phyloP scores from a whole-genome alignment of 92 coral and sea anemone genomes.

The Parazoanthus atlanticus region DNA sequence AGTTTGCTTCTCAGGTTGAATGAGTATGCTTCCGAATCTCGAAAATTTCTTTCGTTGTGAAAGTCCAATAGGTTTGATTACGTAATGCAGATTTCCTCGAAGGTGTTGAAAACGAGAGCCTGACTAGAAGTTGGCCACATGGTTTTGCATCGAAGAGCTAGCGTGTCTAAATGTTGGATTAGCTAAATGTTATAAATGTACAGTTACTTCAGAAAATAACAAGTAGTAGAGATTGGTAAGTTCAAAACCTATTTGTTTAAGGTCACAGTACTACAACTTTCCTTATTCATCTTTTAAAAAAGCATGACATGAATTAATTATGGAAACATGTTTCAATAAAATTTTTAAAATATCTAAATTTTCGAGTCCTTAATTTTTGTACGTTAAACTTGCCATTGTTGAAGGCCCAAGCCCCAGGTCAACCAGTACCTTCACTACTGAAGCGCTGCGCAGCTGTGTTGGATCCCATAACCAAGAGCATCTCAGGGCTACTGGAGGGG shows the following conservation, averaged over 20 bases:
- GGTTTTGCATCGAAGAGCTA: background rate
- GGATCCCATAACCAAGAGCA: slow-evolving; percentile 94
- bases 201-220: no score
- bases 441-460: slow-evolving; percentile 98
- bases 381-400: slow-evolving; percentile 1
- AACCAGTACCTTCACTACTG: slow-evolving; percentile 91
- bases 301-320: background rate
- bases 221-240: background rate
- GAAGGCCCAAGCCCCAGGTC: slow-evolving; percentile 90
- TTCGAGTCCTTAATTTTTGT: background rate
- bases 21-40: no score
- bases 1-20: no score
- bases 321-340: background rate
- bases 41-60: no score
- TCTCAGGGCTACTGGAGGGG: slow-evolving; percentile 91
- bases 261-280: background rate
- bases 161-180: background rate
- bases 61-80: no score
- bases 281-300: background rate
- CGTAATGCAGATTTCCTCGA: no score
- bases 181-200: no score
- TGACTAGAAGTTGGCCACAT: background rate
- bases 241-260: background rate
- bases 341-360: no score
- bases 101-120: no score